Conservation (phyloP, 2,113 vertebrate genomes). For the Nerophis ophidion region DNA sequence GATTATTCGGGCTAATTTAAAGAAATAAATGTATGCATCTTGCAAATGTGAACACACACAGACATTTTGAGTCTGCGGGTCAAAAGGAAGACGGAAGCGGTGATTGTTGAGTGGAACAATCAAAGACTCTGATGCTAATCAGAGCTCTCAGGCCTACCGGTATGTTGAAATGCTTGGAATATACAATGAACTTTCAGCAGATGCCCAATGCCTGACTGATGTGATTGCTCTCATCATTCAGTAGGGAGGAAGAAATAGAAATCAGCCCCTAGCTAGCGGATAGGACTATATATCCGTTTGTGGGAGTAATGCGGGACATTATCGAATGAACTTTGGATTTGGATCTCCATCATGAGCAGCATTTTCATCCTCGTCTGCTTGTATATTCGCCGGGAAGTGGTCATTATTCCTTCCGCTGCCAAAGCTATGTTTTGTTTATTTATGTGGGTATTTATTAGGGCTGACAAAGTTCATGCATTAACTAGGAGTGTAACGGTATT, state of each 20-base stretch:
- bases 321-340: slow-evolving; percentile 60
- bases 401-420: slow-evolving; percentile 23
- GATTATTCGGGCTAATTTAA: slow-evolving; percentile 28
- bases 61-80: slow-evolving; percentile 29
- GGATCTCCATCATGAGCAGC: slow-evolving; percentile 32
- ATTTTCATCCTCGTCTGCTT: slow-evolving; percentile 44
- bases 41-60: slow-evolving; percentile 1
- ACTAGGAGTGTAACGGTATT: no score
- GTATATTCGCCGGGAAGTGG: slow-evolving; percentile 49
- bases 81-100: slow-evolving; percentile 28
- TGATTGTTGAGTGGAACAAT: slow-evolving; percentile 72
- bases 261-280: slow-evolving; percentile 39
- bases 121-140: slow-evolving; percentile 69
- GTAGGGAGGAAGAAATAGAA: slow-evolving; percentile 32
- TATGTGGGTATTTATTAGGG: neutral
- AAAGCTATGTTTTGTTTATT: neutral
- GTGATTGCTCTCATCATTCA: slow-evolving; percentile 56
- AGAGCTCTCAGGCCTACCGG: slow-evolving; percentile 53
- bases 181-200: slow-evolving; percentile 54
- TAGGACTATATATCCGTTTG: slow-evolving; percentile 17
- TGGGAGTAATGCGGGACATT: slow-evolving; percentile 33
- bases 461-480: no score
- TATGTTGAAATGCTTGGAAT: slow-evolving; percentile 45
- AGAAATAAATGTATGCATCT: slow-evolving; percentile 9
- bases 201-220: slow-evolving; percentile 42